These are phyloP conservation scores for Thecophora atra DNA, from an alignment of 2,888 invertebrate species.

Conservation along the genomic window DNA sequence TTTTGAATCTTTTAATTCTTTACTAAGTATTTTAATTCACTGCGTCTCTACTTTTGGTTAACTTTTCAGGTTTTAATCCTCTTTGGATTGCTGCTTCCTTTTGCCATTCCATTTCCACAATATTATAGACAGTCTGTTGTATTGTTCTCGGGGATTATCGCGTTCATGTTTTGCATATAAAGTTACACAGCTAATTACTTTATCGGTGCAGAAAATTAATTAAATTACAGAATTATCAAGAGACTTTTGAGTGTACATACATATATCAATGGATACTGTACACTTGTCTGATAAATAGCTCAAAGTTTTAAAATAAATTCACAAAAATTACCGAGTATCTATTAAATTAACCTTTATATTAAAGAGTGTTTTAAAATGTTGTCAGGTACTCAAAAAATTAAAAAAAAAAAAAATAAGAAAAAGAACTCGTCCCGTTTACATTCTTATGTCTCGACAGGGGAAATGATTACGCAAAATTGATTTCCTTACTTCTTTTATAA, in stretches of 20 bases:
- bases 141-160: conserved; percentile 30
- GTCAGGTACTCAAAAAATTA: too few relatives aligned
- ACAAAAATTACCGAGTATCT: too few relatives aligned
- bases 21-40: neutral
- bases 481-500: too few relatives aligned
- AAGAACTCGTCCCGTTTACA: too few relatives aligned
- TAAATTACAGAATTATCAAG: neutral
- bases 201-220: conserved; percentile 5
- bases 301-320: too few relatives aligned
- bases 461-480: too few relatives aligned
- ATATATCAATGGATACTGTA: too few relatives aligned
- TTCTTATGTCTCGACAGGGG: too few relatives aligned
- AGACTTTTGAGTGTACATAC: neutral
- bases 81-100: conserved; percentile 16
- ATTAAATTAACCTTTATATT: too few relatives aligned
- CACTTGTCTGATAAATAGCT: too few relatives aligned
- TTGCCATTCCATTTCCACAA: conserved; percentile 7
- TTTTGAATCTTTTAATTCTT: neutral
- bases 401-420: too few relatives aligned
- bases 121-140: conserved; percentile 21
- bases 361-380: too few relatives aligned
- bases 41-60: neutral
- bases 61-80: conserved; percentile 24
- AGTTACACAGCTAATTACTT: conserved; percentile 11
- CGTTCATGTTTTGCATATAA: conserved; percentile 32